Base-by-base conservation (phyloP, 2,113 vertebrate genomes). In the Indri indri region DNA sequence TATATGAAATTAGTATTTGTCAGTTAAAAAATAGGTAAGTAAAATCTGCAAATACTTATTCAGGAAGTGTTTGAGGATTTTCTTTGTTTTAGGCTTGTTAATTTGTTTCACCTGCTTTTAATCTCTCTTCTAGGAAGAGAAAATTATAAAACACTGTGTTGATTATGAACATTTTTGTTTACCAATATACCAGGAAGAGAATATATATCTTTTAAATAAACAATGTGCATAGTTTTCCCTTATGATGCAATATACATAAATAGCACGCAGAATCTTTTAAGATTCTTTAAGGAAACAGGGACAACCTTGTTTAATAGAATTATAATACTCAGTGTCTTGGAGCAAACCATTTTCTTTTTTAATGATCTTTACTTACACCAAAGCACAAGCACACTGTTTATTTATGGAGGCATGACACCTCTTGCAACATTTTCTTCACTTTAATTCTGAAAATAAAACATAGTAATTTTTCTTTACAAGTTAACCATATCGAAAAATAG, bases 121-220 rank as follows among this genome's bases (percentile, higher is more conserved):
- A 47, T 16, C 8, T 77, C 96, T 70, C 59, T 79, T 25, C 50
- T 84, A 27, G 37, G 8, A 8, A 77, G 45, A 1, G 9, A 83
- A 94, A 0, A 0, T 52, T 2, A 0, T 2, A 8, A 83, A 0
- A 0, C 3, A 85, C 61, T 42, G 0, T 30, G 12, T 82, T 42
- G 23, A 71, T 17, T 79, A 2, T n/a, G 52, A 95, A 61, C 47
- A 30, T 47, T 91, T 95, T 94, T 95, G 68, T 94, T 74, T 77
- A 52, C 18, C 94, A 89, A 94, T 25, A 25, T 0, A 20, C 18
- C 6, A 82, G 25, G 37, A 42, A 27, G 52, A 77, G 32, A 32
- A 63, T 50, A 89, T 79, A 54, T 22, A 9, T 27, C 59, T 73
- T 86, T 85, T 71, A 93, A 95, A 92, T n/a, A 54, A 96, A 52